phyloP scores from a whole-genome alignment of 1,140 invertebrate genomes.

The Polypedilum vanderplanki region DNA sequence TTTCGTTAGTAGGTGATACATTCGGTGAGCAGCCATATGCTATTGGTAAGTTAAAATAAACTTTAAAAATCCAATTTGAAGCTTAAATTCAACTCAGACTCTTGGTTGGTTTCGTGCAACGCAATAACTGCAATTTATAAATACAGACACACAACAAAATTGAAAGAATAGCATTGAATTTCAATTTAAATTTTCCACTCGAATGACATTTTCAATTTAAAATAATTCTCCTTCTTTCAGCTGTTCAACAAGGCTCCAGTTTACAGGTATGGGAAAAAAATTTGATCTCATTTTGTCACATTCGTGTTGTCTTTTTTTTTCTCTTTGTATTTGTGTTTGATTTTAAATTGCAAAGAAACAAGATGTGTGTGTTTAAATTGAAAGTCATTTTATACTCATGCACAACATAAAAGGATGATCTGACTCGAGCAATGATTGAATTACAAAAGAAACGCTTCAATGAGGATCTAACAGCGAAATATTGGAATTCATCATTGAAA shows the following conservation, averaged over 20 bases:
- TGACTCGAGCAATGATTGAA: conserved; percentile 70
- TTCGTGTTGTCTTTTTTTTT: too few species aligned
- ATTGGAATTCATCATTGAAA: conserved; percentile 70
- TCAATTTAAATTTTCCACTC: too few species aligned
- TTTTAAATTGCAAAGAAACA: too few species aligned
- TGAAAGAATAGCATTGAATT: too few species aligned
- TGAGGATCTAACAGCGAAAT: conserved; percentile 65
- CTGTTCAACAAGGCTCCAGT: conserved; percentile 77
- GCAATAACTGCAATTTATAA: too few species aligned
- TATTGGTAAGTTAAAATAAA: conserved; percentile 41
- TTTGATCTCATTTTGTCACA: too few species aligned
- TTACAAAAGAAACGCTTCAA: conserved; percentile 80
- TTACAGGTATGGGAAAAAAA: conserved; percentile 37
- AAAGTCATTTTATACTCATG: conserved; percentile 30
- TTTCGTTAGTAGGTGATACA: conserved; percentile 79
- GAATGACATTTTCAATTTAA: not conserved
- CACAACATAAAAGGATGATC: conserved; percentile 59
- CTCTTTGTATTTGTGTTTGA: too few species aligned
- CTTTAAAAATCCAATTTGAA: too few species aligned
- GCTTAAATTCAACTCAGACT: too few species aligned
- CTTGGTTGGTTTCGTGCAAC: too few species aligned
- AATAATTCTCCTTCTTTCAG: conserved; percentile 38
- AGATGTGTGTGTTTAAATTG: too few species aligned
- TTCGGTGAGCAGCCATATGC: conserved; percentile 86
- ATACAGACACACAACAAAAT: too few species aligned